Conservation (phyloP, 2,888 invertebrate genomes). For the Pecten maximus region DNA sequence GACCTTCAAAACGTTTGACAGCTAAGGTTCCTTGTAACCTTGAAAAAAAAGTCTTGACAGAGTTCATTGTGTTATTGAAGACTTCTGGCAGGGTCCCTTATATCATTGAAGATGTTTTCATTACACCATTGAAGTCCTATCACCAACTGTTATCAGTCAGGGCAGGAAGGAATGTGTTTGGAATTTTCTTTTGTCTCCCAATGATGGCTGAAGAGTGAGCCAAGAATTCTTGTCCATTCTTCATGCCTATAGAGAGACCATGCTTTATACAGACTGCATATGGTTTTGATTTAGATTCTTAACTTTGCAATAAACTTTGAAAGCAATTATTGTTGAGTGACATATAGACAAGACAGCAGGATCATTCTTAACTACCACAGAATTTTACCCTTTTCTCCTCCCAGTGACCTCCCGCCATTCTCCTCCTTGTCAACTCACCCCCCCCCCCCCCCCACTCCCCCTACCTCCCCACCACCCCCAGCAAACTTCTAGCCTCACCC, state of each 20-base stretch:
- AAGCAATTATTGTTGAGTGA: constrained; percentile 13
- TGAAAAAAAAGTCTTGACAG: background rate
- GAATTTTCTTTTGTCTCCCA: constrained; percentile 28
- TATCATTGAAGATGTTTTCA: constrained; percentile 28
- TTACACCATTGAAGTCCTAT: constrained; percentile 26
- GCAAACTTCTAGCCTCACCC: background rate
- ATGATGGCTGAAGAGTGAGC: constrained; percentile 27
- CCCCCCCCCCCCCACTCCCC: background rate
- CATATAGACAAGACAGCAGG: constrained; percentile 9
- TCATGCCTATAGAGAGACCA: background rate
- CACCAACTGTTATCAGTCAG: constrained; percentile 20
- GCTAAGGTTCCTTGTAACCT: constrained; percentile 5
- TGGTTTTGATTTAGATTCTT: constrained; percentile 31
- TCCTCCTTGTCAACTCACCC: background rate
- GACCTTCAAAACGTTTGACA: constrained; percentile 17
- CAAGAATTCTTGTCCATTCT: background rate
- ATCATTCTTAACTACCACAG: background rate
- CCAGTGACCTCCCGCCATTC: background rate
- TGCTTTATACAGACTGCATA: background rate
- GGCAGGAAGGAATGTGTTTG: background rate
- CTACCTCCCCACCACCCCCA: background rate
- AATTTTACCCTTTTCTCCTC: background rate
- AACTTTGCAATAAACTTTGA: constrained; percentile 27
- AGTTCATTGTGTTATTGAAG: constrained; percentile 13
- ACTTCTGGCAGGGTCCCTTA: constrained; percentile 11